A percentile compares a stretch with the other conserved stretches of the same genome.
Conservation (phyloP, 2,113 vertebrate genomes). For the Oxygymnocypris stewartii region DNA sequence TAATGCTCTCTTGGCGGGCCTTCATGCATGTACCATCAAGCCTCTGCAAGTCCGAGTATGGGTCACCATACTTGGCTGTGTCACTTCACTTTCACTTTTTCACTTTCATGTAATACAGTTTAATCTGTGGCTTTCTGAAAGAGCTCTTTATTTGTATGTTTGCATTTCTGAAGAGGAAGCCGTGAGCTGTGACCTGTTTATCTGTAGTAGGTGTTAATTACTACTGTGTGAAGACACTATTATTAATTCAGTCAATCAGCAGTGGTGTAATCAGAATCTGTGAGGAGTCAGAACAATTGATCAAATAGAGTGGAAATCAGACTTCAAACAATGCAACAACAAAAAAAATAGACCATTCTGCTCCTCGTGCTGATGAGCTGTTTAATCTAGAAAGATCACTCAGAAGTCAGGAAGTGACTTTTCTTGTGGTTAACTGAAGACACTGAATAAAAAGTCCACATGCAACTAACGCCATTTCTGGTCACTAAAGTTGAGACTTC, state of each 20-base stretch:
- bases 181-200: conserved; percentile 1
- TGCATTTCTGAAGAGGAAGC: neutral
- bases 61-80: too few species aligned
- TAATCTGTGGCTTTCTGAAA: neutral
- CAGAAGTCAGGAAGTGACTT: neutral
- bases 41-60: too few species aligned
- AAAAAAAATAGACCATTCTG: neutral
- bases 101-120: too few species aligned
- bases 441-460: neutral
- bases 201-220: neutral
- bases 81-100: too few species aligned
- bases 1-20: too few species aligned
- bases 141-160: neutral
- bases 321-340: neutral
- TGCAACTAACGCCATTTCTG: neutral
- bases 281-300: neutral
- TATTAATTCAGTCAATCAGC: neutral
- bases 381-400: neutral
- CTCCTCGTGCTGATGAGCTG: neutral
- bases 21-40: too few species aligned
- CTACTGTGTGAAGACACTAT: neutral
- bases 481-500: neutral
- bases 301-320: neutral
- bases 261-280: neutral
- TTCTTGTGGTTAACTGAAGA: neutral